Evolutionary conservation across 23 tunicate genomes (phyloP).

Genomic region (Ciona savignyi): DNA sequence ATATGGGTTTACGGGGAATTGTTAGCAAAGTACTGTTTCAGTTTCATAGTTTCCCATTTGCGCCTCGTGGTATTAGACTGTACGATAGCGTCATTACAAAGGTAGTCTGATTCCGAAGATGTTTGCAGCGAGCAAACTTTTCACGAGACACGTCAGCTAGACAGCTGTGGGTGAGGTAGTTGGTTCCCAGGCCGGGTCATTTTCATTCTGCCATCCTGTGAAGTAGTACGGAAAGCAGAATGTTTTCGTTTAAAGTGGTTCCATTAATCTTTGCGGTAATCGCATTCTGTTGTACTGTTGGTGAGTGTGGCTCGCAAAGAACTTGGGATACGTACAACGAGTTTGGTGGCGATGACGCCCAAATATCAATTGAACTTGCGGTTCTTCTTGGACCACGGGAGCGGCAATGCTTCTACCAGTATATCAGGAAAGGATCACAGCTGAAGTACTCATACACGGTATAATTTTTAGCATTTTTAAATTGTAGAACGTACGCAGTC

Average conservation of each 20-base stretch:
- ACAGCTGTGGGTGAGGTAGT: not conserved
- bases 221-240: too few relatives aligned
- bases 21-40: too few relatives aligned
- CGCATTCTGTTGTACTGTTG: not conserved
- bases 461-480: not conserved
- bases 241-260: not conserved
- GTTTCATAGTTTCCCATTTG: too few relatives aligned
- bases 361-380: conserved; percentile 11
- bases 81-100: too few relatives aligned
- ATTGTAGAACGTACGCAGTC: not conserved
- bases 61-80: too few relatives aligned
- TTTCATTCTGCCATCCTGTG: too few relatives aligned
- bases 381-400: conserved; percentile 7
- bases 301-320: not conserved
- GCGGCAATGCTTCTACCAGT: conserved; percentile 23
- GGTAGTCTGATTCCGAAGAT: too few relatives aligned
- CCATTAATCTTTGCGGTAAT: not conserved
- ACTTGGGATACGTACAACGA: not conserved
- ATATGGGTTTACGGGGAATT: too few relatives aligned
- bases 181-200: not conserved
- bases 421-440: conserved; percentile 1
- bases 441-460: conserved; percentile 23
- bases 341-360: not conserved
- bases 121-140: too few relatives aligned
- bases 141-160: not conserved